Conservation (phyloP, 2,797 vertebrate genomes). For the Nasua narica region DNA sequence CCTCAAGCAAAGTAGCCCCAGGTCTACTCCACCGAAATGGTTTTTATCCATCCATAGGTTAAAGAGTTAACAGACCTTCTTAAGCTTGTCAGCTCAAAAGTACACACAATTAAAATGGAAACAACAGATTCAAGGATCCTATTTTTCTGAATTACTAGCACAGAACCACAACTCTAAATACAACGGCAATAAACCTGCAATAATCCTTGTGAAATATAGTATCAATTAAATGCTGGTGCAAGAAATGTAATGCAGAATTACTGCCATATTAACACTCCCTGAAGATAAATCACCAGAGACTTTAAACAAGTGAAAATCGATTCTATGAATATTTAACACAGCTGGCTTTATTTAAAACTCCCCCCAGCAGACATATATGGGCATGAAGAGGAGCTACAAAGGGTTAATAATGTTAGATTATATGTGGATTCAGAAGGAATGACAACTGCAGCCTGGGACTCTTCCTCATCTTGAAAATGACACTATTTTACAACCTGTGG, state of each 20-base stretch:
- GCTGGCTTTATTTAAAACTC: conserved; percentile 65
- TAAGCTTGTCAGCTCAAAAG: background rate
- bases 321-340: conserved; percentile 63
- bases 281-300: conserved; percentile 65
- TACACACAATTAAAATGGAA: conserved; percentile 47
- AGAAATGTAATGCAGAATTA: conserved; percentile 60
- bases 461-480: conserved; percentile 28
- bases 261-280: conserved; percentile 46
- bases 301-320: conserved; percentile 65
- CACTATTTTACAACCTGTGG: conserved; percentile 24
- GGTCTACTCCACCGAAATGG: background rate
- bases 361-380: background rate
- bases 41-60: background rate
- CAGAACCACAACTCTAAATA: conserved; percentile 45
- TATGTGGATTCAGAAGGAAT: background rate
- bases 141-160: conserved; percentile 40
- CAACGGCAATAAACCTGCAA: conserved; percentile 58
- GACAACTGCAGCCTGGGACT: background rate
- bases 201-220: conserved; percentile 60
- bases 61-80: conserved; percentile 36
- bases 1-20: background rate
- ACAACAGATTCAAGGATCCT: conserved; percentile 19
- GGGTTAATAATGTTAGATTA: conserved; percentile 34
- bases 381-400: background rate
- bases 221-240: conserved; percentile 59